Base-by-base conservation (phyloP, 2,888 invertebrate genomes). In the Plusia festucae region DNA sequence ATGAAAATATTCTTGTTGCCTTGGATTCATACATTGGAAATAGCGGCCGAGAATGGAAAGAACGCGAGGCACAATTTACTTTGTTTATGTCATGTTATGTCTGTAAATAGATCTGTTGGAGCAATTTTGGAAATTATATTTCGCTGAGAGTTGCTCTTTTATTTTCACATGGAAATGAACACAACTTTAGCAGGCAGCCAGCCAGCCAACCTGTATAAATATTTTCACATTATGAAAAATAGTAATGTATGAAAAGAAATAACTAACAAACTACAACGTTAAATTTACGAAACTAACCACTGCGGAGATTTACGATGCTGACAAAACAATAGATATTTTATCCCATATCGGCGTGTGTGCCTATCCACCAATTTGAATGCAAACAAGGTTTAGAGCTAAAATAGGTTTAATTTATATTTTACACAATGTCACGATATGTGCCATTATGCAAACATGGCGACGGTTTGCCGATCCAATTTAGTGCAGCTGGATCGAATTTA, bases 1-100 rank as follows among this genome's bases (percentile, higher is more conserved):
- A 78, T 82, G 78, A 78, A 81, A 75, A 78, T 79, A 77, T 79
- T 79, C 55, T 70, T 70, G 70, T 66, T 78, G 62, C 54, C 60
- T 64, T n/a, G n/a, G n/a, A n/a, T n/a, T 51, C 61, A 69, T 68
- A 65, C 73, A 67, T 76, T 76, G 66, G 52, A 67, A 68, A 69
- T 57, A 56, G 60, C 46, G 46, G 20, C 13, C 53, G 57, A 53
- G 52, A 58, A 60, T 62, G 22, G 68, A 65, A 68, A 68, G 57
- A 66, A 72, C 68, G 58, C 59, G 53, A 46, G 30, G 22, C 22
- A 72, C 30, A 60, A 54, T 73, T 59, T 65, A 54, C 24, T 44
- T 58, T 40, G 55, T 64, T 63, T 54, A 32, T 58, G 32, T 53
- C 34, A 54, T 69, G 54, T 61, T 70, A 59, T 75, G 52, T 58